Conservation (phyloP, 2,113 vertebrate genomes). For the Pterocles gutturalis region DNA sequence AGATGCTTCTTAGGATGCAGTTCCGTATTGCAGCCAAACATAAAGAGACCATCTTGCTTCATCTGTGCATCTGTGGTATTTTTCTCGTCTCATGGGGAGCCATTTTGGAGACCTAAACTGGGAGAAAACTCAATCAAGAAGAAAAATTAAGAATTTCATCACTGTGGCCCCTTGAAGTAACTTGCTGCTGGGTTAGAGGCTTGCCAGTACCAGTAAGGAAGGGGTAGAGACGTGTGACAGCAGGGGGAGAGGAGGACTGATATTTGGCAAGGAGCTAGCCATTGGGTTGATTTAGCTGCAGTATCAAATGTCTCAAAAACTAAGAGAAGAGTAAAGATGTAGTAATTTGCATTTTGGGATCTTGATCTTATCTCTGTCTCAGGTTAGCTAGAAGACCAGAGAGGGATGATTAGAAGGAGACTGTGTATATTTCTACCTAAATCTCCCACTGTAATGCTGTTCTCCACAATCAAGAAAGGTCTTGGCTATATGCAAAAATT, state of each 20-base stretch:
- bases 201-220: not conserved
- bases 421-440: not conserved
- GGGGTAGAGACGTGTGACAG: not conserved
- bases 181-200: not conserved
- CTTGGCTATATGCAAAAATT: not conserved
- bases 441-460: not conserved
- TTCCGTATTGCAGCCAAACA: not conserved
- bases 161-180: not conserved
- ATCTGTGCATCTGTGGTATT: not conserved
- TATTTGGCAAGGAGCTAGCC: not conserved
- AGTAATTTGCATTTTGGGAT: not conserved
- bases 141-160: not conserved
- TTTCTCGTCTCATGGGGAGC: not conserved
- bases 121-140: not conserved
- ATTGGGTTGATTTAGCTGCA: not conserved
- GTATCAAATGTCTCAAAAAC: not conserved
- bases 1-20: not conserved
- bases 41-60: not conserved
- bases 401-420: not conserved
- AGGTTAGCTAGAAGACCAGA: not conserved
- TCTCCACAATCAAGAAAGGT: not conserved
- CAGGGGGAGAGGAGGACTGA: accelerated
- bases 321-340: not conserved
- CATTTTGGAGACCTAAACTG: not conserved
- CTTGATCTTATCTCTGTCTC: not conserved